These are phyloP conservation scores for Dusona sp. DNA, from an alignment of 2,888 invertebrate species.

Conservation along the genomic window DNA sequence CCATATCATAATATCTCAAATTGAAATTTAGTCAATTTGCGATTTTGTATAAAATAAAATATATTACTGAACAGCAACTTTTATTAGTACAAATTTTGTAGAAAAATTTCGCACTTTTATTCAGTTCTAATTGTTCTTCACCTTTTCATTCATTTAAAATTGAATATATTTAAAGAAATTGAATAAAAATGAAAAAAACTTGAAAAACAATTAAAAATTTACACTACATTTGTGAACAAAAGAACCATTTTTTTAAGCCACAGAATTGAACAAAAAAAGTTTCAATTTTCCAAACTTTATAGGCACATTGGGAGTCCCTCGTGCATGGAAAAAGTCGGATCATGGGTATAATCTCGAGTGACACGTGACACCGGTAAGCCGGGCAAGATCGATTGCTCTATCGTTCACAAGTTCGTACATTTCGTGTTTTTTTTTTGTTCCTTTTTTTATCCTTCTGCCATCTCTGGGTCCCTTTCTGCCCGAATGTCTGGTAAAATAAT, in stretches of 20 bases:
- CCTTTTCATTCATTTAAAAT: not conserved
- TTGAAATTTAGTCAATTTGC: not conserved
- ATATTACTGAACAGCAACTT: not conserved
- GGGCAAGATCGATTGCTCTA: slow-evolving; percentile 63
- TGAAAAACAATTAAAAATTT: not conserved
- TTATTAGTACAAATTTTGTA: not conserved
- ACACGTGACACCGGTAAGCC: slow-evolving; percentile 55
- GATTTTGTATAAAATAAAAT: not conserved
- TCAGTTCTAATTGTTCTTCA: not conserved
- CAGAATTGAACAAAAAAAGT: not conserved
- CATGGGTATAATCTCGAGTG: slow-evolving; percentile 49
- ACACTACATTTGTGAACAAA: not conserved
- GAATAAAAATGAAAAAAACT: not conserved
- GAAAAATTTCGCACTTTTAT: not conserved
- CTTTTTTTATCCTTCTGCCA: not conserved
- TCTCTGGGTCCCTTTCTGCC: slow-evolving; percentile 7
- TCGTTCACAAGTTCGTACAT: slow-evolving; percentile 41
- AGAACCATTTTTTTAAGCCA: not conserved
- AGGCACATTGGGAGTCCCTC: not conserved
- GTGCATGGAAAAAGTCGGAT: slow-evolving; percentile 27
- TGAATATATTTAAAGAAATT: not conserved
- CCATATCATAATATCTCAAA: not conserved
- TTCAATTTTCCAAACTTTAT: slow-evolving; percentile 44
- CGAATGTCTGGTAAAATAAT: slow-evolving; percentile 56
- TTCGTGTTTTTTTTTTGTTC: slow-evolving; percentile 15